A percentile compares a stretch with the other conserved stretches of the same genome.
Conservation (phyloP, 2,888 invertebrate genomes). For the Epinotia bilunana region DNA sequence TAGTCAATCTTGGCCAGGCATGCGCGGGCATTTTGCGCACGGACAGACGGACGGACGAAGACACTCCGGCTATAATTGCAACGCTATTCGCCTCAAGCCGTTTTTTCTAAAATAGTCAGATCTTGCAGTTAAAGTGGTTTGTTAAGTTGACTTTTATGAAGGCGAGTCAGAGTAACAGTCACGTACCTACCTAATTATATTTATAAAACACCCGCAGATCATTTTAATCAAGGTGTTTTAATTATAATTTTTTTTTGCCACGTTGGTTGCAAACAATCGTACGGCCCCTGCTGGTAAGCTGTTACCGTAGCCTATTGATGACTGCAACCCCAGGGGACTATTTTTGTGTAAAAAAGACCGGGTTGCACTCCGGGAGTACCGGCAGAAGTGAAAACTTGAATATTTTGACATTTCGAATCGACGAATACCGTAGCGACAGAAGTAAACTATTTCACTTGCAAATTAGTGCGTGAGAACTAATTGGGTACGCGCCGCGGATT, state of each 20-base stretch:
- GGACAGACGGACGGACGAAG: slow-evolving; percentile 72
- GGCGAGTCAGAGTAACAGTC: not conserved
- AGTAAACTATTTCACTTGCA: too few species aligned
- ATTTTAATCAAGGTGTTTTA: not conserved
- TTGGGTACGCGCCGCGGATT: too few species aligned
- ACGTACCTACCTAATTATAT: not conserved
- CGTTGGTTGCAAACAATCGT: not conserved
- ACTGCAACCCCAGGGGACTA: too few species aligned
- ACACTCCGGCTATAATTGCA: slow-evolving; percentile 78
- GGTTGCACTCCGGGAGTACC: too few species aligned
- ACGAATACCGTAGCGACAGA: too few species aligned
- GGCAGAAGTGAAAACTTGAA: too few species aligned
- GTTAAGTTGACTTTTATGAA: slow-evolving; percentile 9
- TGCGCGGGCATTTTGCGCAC: slow-evolving; percentile 76
- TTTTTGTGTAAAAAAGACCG: too few species aligned
- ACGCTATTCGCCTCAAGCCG: slow-evolving; percentile 72
- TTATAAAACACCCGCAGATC: not conserved
- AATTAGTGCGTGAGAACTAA: too few species aligned
- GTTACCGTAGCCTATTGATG: too few species aligned
- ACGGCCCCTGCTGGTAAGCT: too few species aligned
- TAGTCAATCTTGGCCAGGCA: slow-evolving; percentile 81
- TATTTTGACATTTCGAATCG: too few species aligned
- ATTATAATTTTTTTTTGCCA: not conserved
- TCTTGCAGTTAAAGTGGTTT: slow-evolving; percentile 41
- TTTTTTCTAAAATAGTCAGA: slow-evolving; percentile 74